A percentile compares a stretch with the other conserved stretches of the same genome.
These are phyloP conservation scores for Rhinogobius similis DNA, from an alignment of 2,113 vertebrate genomes.

Conservation along the genomic window DNA sequence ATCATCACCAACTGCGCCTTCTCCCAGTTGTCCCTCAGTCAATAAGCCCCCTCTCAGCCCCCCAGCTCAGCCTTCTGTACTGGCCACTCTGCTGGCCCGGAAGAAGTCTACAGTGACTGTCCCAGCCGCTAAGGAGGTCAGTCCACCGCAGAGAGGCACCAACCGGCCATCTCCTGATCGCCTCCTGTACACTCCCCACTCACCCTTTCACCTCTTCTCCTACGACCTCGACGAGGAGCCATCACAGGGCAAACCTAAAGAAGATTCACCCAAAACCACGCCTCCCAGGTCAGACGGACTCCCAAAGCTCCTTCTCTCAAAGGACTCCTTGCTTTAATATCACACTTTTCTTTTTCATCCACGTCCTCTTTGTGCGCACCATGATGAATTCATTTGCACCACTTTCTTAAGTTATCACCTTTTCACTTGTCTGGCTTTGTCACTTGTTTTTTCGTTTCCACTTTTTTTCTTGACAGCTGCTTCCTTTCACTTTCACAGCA, in stretches of 20 bases:
- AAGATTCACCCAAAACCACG: constrained; percentile 33
- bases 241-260: constrained; percentile 14
- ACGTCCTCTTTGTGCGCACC: constrained; percentile 22
- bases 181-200: constrained; percentile 89
- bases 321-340: constrained; percentile 3
- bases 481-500: constrained; percentile 17
- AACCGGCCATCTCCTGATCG: constrained; percentile 67
- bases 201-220: constrained; percentile 93
- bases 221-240: constrained; percentile 86
- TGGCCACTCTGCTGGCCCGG: constrained; percentile 70
- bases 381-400: constrained; percentile 30
- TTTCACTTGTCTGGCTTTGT: constrained; percentile 2
- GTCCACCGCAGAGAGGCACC: constrained; percentile 67
- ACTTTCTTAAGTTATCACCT: constrained; percentile 13
- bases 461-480: constrained; percentile 24
- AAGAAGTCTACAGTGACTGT: constrained; percentile 66
- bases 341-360: constrained; percentile 10
- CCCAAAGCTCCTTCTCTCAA: constrained; percentile 13
- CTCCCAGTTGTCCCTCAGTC: constrained; percentile 14
- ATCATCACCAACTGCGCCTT: background rate
- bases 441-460: constrained; percentile 12
- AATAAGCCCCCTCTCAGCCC: constrained; percentile 39
- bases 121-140: constrained; percentile 63
- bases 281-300: constrained; percentile 57
- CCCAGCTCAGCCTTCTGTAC: constrained; percentile 64